Conservation (phyloP, 1,140 invertebrate genomes). For the Pomacea maculata region DNA sequence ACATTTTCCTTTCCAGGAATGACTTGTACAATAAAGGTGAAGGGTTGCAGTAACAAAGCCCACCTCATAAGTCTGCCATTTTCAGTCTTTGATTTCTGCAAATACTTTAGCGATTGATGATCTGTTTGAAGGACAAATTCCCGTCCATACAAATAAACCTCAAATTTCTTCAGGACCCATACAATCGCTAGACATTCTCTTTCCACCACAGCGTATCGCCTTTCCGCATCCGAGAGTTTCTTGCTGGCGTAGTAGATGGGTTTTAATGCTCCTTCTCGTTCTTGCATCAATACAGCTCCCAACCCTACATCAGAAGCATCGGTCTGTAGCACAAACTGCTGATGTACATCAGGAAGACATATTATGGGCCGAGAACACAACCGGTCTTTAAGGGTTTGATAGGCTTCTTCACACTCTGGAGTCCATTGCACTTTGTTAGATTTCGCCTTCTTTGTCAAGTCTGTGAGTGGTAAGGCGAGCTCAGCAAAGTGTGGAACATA, state of each 20-base stretch:
- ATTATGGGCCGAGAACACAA: background rate
- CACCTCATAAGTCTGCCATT: background rate
- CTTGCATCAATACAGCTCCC: background rate
- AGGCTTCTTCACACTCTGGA: background rate
- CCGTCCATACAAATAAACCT: background rate
- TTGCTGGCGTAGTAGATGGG: constrained; percentile 8
- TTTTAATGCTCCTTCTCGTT: background rate
- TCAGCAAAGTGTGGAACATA: background rate
- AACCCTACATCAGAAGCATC: background rate
- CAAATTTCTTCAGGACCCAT: background rate
- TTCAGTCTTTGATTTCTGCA: background rate
- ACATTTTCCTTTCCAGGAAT: constrained; percentile 6
- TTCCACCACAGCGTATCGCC: background rate
- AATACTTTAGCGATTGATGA: background rate
- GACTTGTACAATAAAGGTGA: background rate
- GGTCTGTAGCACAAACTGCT: background rate
- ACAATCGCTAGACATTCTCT: background rate
- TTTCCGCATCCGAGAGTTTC: background rate
- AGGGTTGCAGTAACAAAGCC: background rate
- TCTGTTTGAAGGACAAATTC: background rate
- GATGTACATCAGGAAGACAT: background rate
- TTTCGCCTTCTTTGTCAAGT: constrained; percentile 4
- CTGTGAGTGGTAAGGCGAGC: background rate
- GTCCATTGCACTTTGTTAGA: background rate
- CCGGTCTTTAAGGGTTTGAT: background rate